Evolutionary conservation across 2,113 vertebrate species (phyloP), one percentile per base, ranked within the genome.

Genomic region (Hydrochoerus hydrochaeris): DNA sequence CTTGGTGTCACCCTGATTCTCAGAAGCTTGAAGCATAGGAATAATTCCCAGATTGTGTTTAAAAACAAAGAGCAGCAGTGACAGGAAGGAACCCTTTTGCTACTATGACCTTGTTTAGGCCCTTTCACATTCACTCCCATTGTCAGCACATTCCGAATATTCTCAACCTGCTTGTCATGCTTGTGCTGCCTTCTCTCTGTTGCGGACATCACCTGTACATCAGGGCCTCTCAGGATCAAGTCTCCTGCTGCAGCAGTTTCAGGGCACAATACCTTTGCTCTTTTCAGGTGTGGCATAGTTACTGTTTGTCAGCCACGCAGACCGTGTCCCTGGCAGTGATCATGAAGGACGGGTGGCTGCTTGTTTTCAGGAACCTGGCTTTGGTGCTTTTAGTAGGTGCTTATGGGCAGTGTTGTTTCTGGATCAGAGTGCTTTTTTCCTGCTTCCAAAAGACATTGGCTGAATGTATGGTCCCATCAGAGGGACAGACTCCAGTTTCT

Each of bases 81-180:
- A 44, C n/a, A 11, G 52, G 49, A 14, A 11, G 52, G 49, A 14
- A 4, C 38, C 32, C 28, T n/a, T 22, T 35, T 22, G 14, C 32
- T 32, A 3, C 10, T 26, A 24, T 16, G 2, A 28, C 57, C 13
- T 63, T 41, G 30, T 83, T 24, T 58, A 5, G 10, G 24, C 67
- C 19, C 14, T 2, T 32, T 22, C 44, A n/a, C 24, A 7, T 8
- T 35, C 77, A 4, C 5, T 0, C 63, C n/a, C 24, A n/a, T 2
- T 28, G 16, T 3, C 4, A 10, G 24, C n/a, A 7, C 17, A 30
- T n/a, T 52, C 35, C 0, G 0, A 24, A 19, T 12, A 3, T 30
- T 86, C 10, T 13, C 7, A 24, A 71, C 1, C 22, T 44, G 0
- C 10, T 54, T 5, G 1, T n/a, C 10, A 0, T 35, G 28, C 6